Evolutionary conservation across 92 coral and sea anemone species (phyloP).

Genomic region (Virgularia gustaviana): DNA sequence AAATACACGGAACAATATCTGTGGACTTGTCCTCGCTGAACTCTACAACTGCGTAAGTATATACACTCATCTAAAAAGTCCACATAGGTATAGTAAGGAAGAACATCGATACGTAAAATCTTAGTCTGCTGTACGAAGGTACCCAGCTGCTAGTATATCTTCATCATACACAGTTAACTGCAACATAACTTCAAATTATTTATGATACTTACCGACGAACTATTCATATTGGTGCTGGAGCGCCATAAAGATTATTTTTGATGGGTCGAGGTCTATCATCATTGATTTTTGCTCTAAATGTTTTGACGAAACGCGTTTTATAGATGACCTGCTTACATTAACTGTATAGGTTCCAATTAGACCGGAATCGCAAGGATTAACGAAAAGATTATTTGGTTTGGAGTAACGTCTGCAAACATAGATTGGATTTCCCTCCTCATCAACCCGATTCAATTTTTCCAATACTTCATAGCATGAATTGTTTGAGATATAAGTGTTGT

Average conservation of each 20-base stretch:
- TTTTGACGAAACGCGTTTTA: slow-evolving; percentile 13
- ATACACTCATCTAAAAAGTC: not conserved
- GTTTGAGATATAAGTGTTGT: not conserved
- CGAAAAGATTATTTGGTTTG: slow-evolving; percentile 1
- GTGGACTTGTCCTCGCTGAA: slow-evolving; percentile 6
- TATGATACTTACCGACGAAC: too few relatives aligned
- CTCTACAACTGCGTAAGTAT: slow-evolving; percentile 17
- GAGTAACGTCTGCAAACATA: slow-evolving; percentile 10
- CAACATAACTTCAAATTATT: too few relatives aligned
- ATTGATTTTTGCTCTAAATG: slow-evolving; percentile 1
- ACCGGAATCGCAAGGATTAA: slow-evolving; percentile 15
- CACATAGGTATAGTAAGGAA: too few relatives aligned
- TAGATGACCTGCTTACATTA: slow-evolving; percentile 10
- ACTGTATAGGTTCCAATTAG: slow-evolving; percentile 15
- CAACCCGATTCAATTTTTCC: not conserved
- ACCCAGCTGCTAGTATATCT: too few relatives aligned
- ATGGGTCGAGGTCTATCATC: slow-evolving; percentile 1
- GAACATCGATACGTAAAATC: too few relatives aligned
- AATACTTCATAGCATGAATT: slow-evolving; percentile 21
- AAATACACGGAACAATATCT: not conserved
- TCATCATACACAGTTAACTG: too few relatives aligned
- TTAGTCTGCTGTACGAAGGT: too few relatives aligned
- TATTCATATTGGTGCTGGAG: not conserved
- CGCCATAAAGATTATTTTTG: slow-evolving; percentile 9
- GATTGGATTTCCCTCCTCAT: not conserved